Base-by-base conservation (phyloP, 1,140 invertebrate species). In the Whitmania pigra region DNA sequence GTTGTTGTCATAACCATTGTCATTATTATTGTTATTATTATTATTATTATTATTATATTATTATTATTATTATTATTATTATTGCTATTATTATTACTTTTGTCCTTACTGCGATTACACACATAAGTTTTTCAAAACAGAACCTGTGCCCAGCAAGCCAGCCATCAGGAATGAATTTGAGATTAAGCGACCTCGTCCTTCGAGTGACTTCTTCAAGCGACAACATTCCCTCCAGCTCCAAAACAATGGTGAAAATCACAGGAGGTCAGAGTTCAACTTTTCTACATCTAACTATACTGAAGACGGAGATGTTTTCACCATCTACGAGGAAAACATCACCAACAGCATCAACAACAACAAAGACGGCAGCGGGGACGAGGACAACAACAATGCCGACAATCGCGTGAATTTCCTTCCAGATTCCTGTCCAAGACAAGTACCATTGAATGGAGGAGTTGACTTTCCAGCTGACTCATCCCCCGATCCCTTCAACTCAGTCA, bases 331-430 rank as follows among this genome's bases (percentile, higher is more conserved):
- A 22, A 63, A n/a, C 57, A 63, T 25, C 57, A 63, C 22, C 57
- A 63, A 63, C 57, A 63, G 9, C 57, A 63, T 63, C 29, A 22
- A 63, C 29, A 31, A 63, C 57, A 63, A 31, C 57, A 63, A 63
- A 22, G 29, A 63, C 57, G 29, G 29, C 29, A 31, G 22, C 15
- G 29, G 57, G 6, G 29, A 63, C 57, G 29, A 63, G 9, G 29
- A 25, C 57, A 63, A 63, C 57, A 63, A 63, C 57, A 31, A 25
- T n/a, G 57, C 57, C 57, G 43, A 49, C 43, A 49, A 36, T 6
- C 31, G 31, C 31, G 6, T 6, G 31, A 36, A 49, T 49, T 49
- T 49, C 43, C 43, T 49, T 17, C 13, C 43, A 13, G 43, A 49
- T 49, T 49, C 43, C 43, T 49, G 43, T 49, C 43, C 43, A 13